phyloP scores from a whole-genome alignment of 1,140 invertebrate species.

The Nephila pilipes region DNA sequence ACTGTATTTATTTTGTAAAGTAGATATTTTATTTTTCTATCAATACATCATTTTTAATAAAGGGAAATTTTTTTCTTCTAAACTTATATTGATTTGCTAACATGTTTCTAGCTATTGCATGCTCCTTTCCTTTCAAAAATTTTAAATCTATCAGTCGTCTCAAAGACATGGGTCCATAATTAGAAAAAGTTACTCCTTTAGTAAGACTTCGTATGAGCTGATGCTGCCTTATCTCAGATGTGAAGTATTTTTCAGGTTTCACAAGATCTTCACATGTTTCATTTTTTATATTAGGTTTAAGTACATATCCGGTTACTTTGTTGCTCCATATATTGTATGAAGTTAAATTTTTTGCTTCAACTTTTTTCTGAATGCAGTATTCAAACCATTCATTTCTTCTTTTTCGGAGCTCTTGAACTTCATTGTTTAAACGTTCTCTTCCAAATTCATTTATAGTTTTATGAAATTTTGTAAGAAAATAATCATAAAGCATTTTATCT shows the following conservation, averaged over 20 bases:
- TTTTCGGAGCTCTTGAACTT: slow-evolving; percentile 74
- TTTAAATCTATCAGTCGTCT: slow-evolving; percentile 56
- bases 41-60: neutral
- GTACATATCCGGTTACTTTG: slow-evolving; percentile 74
- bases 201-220: slow-evolving; percentile 54
- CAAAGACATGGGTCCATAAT: slow-evolving; percentile 67
- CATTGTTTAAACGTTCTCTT: slow-evolving; percentile 57
- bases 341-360: slow-evolving; percentile 62
- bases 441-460: slow-evolving; percentile 73
- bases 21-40: neutral
- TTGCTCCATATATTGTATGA: slow-evolving; percentile 67
- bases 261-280: slow-evolving; percentile 74
- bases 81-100: slow-evolving; percentile 62
- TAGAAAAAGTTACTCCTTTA: slow-evolving; percentile 60
- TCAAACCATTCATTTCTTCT: slow-evolving; percentile 71
- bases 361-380: slow-evolving; percentile 75
- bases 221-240: slow-evolving; percentile 74
- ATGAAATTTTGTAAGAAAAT: slow-evolving; percentile 77
- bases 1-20: slow-evolving; percentile 23
- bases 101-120: slow-evolving; percentile 60
- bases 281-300: slow-evolving; percentile 62
- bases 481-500: slow-evolving; percentile 77
- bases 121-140: slow-evolving; percentile 66
- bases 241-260: slow-evolving; percentile 76
- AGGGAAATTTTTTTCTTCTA: slow-evolving; percentile 24